A percentile compares a stretch with the other conserved stretches of the same genome.
phyloP scores from a whole-genome alignment of 2,888 invertebrate genomes.

The Melipona beecheii region DNA sequence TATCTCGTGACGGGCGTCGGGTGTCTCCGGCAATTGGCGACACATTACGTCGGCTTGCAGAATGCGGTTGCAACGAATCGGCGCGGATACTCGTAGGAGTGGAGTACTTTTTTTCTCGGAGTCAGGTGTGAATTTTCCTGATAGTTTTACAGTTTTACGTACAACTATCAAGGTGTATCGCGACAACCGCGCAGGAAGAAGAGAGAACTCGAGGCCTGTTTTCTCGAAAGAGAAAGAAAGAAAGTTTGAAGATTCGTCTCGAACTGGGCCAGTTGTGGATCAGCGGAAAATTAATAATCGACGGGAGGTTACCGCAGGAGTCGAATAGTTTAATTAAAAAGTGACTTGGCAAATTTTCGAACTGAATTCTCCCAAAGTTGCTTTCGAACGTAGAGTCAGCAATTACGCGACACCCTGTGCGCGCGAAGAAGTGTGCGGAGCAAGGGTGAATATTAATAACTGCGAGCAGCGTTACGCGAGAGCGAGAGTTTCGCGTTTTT shows the following conservation, averaged over 20 bases:
- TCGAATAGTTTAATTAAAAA: too few species aligned
- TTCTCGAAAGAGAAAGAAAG: too few species aligned
- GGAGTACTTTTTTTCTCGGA: not conserved
- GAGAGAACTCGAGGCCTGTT: too few species aligned
- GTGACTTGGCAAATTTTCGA: too few species aligned
- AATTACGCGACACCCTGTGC: too few species aligned
- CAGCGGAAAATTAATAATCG: too few species aligned
- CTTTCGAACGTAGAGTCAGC: too few species aligned
- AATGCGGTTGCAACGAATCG: conserved; percentile 6
- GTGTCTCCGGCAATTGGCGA: not conserved
- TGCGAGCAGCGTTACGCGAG: not conserved
- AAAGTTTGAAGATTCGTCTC: too few species aligned
- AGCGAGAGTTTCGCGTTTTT: conserved; percentile 14
- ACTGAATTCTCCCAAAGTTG: too few species aligned
- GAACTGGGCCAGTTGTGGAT: too few species aligned
- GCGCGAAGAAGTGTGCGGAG: not conserved
- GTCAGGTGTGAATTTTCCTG: not conserved
- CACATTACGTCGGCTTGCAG: not conserved
- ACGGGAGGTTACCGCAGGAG: too few species aligned
- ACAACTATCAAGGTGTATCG: not conserved
- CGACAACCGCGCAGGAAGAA: too few species aligned
- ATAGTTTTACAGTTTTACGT: not conserved
- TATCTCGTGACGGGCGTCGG: conserved; percentile 2
- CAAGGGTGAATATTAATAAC: not conserved
- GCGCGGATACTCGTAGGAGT: not conserved